Evolutionary conservation across 1,140 invertebrate genomes (phyloP), one percentile per base, ranked within the genome.

Genomic region (Coptotermes formosanus): DNA sequence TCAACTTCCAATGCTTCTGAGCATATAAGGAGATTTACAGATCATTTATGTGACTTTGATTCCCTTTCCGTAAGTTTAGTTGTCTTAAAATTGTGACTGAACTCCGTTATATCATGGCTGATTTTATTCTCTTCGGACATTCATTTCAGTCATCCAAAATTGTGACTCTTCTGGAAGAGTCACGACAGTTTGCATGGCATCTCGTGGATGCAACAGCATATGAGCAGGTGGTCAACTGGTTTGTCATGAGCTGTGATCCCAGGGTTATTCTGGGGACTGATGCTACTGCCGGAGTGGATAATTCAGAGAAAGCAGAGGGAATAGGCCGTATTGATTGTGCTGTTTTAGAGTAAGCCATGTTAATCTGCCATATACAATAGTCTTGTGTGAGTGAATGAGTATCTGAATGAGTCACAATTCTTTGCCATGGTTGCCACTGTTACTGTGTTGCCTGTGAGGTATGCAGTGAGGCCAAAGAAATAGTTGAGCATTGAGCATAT

Each of bases 241-340:
- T 95, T 87, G 93, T 96, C 4, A 95, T 95, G 92, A 95, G 94
- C 83, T 95, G 94, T 90, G 95, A 97, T 91, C 94, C 95, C 0
- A 91, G 92, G 86, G 94, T 95, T 87, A 92, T 96, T 55, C 91
- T 97, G 6, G 89, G 88, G 88, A 88, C 91, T 64, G 91, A 91
- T 87, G 90, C 88, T 86, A 64, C 59, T 21, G 7, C 59, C 25
- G 59, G 59, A 6, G 59, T 19, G 19, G 59, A 64, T 64, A 64
- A 64, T 64, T 1, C 59, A 64, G 59, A 64, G 59, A 64, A 64
- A n/a, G 19, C 59, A 64, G 92, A 90, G 83, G 89, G 90, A 69
- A 89, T 87, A 88, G 92, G 91, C 90, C 91, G 89, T 64, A 92
- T 92, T 87, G 93, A 94, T 86, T 87, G 89, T 32, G 91, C 92